Conservation (phyloP, 1,140 invertebrate species). For the Mamestra configurata region DNA sequence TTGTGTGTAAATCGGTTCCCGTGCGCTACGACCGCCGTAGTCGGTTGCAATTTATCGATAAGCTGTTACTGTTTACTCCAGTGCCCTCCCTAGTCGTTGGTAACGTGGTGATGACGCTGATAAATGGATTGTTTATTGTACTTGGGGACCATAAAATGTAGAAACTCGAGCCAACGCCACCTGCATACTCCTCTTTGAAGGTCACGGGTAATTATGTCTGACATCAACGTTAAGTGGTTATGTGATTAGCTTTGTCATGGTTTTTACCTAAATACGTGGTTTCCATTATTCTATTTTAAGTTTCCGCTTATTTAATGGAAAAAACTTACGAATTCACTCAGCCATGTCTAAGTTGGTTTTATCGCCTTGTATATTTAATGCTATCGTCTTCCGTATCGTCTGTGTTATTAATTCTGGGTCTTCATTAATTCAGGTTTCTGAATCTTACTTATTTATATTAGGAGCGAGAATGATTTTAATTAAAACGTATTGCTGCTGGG, state of each 20-base stretch:
- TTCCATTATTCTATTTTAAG: constrained; percentile 35
- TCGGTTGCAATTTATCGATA: constrained; percentile 52
- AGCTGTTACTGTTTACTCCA: constrained; percentile 51
- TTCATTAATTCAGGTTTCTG: background rate
- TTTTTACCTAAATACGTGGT: constrained; percentile 31
- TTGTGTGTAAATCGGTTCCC: constrained; percentile 41
- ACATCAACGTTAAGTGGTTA: constrained; percentile 34
- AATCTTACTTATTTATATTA: constrained; percentile 7
- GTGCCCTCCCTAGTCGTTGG: constrained; percentile 39
- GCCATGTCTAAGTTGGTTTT: constrained; percentile 29
- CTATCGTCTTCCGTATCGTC: constrained; percentile 40
- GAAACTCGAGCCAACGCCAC: background rate
- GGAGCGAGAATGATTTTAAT: constrained; percentile 1
- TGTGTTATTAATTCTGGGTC: constrained; percentile 14
- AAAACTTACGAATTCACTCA: constrained; percentile 35
- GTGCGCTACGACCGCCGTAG: constrained; percentile 10
- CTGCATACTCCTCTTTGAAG: constrained; percentile 1
- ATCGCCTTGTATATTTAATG: constrained; percentile 34
- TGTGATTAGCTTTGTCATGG: constrained; percentile 45
- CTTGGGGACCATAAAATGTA: constrained; percentile 29
- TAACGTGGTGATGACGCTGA: constrained; percentile 54
- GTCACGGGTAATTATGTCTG: constrained; percentile 16
- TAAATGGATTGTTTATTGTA: constrained; percentile 58
- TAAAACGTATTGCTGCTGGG: background rate
- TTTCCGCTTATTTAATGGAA: constrained; percentile 37